Evolutionary conservation across 2,888 invertebrate genomes (phyloP), one percentile per base, ranked within the genome.

Genomic region (Shargacucullia verbasci): DNA sequence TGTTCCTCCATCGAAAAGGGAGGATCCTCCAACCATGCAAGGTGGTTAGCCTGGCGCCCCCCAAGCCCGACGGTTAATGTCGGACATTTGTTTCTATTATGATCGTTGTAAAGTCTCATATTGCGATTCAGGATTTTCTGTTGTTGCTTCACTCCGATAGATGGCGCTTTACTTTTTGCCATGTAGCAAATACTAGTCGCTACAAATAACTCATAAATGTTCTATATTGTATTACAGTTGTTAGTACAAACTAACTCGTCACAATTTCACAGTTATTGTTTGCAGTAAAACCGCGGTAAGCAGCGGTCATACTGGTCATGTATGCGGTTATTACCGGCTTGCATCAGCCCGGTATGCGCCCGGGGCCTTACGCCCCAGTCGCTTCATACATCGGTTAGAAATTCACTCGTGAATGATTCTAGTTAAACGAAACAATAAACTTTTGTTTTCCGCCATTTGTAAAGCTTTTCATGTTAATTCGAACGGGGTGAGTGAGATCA

Each of bases 401-500:
- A 59, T 72, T 59, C 48, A 56, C 66, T 63, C 49, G 49, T 73
- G 59, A 69, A 66, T 56, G 61, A 53, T 60, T 62, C 50, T 56
- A 59, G 52, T 46, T 64, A 63, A 68, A 63, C 52, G 59, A 63
- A 63, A 68, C 68, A 68, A 69, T 29, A 29, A 69, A 59, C 63
- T 69, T 68, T 69, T 53, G 55, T 59, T 69, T 68, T 61, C 40
- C 63, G 34, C 67, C 47, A 69, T 68, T 68, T 58, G 62, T 57
- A 68, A 67, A 68, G 69, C 69, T 58, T 68, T 68, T 68, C 67
- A 68, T 68, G 63, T 68, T 68, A 63, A 68, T 67, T 61, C 62
- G 67, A 33, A 53, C 53, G 46, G 57, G 68, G 62, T 68, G 34
- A 41, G 61, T 61, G 62, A 45, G 61, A 67, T 68, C 35, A 57